A percentile compares a stretch with the other conserved stretches of the same genome.
Evolutionary conservation across 2,888 invertebrate species (phyloP).

Genomic region (Drosophila cracens): DNA sequence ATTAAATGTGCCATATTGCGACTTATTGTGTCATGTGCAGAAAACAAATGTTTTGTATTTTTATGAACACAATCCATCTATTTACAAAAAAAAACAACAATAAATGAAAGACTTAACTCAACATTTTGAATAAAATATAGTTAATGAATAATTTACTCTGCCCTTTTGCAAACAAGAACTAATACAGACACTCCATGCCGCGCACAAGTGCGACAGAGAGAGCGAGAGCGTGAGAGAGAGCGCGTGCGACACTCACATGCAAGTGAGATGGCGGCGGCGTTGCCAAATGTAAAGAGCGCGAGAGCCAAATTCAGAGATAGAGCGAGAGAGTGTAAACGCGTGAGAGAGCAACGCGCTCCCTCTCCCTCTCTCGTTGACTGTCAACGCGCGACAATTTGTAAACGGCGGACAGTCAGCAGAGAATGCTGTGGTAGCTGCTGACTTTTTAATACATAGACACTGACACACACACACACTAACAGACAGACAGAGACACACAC

Average conservation of each 20-base stretch:
- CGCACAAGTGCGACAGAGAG: constrained; percentile 68
- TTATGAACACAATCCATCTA: neutral
- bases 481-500: neutral
- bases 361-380: neutral
- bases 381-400: constrained; percentile 72
- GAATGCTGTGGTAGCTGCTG: constrained; percentile 61
- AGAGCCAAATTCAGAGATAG: constrained; percentile 38
- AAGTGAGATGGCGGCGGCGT: constrained; percentile 67
- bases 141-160: constrained; percentile 69
- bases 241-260: constrained; percentile 51
- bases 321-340: constrained; percentile 21
- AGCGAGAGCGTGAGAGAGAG: constrained; percentile 35
- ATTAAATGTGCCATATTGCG: constrained; percentile 5
- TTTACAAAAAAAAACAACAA: neutral
- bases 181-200: constrained; percentile 65
- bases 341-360: constrained; percentile 29
- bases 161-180: constrained; percentile 76
- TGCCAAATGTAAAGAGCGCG: constrained; percentile 70
- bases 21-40: neutral
- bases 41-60: neutral
- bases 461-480: neutral
- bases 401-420: constrained; percentile 64
- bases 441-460: constrained; percentile 66
- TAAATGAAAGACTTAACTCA: neutral
- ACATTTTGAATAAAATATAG: constrained; percentile 53